Evolutionary conservation across 2,888 invertebrate species (phyloP), one percentile per base, ranked within the genome.

Genomic region (Elmis aenea): DNA sequence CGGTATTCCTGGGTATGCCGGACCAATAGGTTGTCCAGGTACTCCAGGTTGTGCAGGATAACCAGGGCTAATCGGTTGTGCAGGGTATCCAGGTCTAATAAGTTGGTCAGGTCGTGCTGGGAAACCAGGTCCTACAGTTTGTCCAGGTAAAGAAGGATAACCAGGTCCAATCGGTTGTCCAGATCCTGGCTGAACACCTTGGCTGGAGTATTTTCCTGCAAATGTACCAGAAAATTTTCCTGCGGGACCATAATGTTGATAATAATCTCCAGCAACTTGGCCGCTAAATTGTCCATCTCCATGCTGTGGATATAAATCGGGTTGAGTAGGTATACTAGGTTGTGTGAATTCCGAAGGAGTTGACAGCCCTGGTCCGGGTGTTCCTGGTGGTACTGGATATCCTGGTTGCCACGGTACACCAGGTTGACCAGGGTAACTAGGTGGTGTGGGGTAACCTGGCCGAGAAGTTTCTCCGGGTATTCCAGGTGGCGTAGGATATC

Each of bases 251-350:
- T 27, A 26, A 23, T 13, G 22, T 3, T 22, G 23, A 5, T 48
- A 35, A 38, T 58, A 59, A 21, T 51, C 46, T 1, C 60, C 60
- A 5, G 41, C 9, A 27, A 59, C 25, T 33, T 57, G 41, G 26
- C 58, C 58, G 21, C 42, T 44, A 45, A 58, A 55, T 21, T 39
- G 42, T 8, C 57, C 55, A 6, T 9, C 22, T 13, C 26, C 8
- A 8, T 18, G 18, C 8, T 6, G 8, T 8, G 23, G 32, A n/a
- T 20, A 13, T 13, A 5, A 18, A 6, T 5, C 18, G 5, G 18
- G 5, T n/a, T n/a, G n/a, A n/a, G n/a, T n/a, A n/a, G n/a, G n/a
- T n/a, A n/a, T n/a, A n/a, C n/a, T n/a, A n/a, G n/a, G 8, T 22
- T 12, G 12, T 5, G 27, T 27, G 6, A 6, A 14, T 13, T 6